phyloP scores from a whole-genome alignment of 2,888 invertebrate genomes.

The Acrocyrtus sp. region DNA sequence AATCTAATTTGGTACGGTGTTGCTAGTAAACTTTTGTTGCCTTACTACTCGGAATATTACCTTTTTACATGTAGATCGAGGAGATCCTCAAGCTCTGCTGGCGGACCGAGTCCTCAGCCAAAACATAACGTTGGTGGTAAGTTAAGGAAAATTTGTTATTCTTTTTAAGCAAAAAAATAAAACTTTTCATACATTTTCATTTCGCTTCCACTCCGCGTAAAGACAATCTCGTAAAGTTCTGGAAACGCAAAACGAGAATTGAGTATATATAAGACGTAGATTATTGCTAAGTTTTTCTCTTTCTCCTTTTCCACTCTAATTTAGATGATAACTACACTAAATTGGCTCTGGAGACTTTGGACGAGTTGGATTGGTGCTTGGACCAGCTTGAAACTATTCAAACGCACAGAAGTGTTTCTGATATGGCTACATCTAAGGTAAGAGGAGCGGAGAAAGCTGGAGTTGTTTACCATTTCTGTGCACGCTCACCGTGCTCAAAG shows the following conservation, averaged over 20 bases:
- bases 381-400: constrained; percentile 99
- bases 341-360: constrained; percentile 94
- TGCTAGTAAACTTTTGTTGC: constrained; percentile 12
- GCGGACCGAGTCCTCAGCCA: constrained; percentile 78
- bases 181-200: too few species aligned
- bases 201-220: too few species aligned
- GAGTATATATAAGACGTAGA: too few species aligned
- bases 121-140: constrained; percentile 81
- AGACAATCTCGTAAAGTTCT: too few species aligned
- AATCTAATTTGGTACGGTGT: constrained; percentile 30
- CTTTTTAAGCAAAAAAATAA: too few species aligned
- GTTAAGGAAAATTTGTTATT: constrained; percentile 61
- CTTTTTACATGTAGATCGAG: constrained; percentile 74
- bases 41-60: constrained; percentile 15
- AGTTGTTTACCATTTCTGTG: too few species aligned
- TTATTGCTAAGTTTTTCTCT: constrained; percentile 17
- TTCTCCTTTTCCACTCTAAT: constrained; percentile 50
- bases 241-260: too few species aligned
- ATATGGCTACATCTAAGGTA: constrained; percentile 99
- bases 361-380: constrained; percentile 98
- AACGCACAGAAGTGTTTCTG: constrained; percentile 98
- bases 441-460: too few species aligned
- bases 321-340: constrained; percentile 91
- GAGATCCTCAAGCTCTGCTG: constrained; percentile 79
- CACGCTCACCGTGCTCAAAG: neutral